Base-by-base conservation (phyloP, 2,888 invertebrate species). In the Rhagonycha lutea region DNA sequence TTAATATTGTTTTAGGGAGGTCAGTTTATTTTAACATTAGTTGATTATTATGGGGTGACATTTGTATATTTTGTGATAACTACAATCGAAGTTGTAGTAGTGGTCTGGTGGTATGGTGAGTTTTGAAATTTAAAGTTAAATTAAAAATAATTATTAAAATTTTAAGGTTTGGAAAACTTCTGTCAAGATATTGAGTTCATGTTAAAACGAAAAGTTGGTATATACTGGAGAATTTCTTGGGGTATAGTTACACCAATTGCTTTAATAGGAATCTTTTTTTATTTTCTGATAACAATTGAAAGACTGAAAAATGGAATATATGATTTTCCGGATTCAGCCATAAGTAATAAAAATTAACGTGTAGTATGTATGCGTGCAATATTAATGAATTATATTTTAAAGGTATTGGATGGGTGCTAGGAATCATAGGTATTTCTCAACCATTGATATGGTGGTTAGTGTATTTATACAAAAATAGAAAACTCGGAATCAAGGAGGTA, bases 171-270 rank as follows among this genome's bases (percentile, higher is more conserved):
- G 28, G 89, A 90, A 78, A 91, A 92, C 73, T 87, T 93, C 71
- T 90, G 92, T 80, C 88, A 89, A 67, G 95, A 95, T 82, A 89
- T 94, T 18, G 94, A 95, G 85, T 95, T 92, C 84, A 95, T 95
- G 95, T 86, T 94, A 82, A 91, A 92, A n/a, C 89, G 88, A 32
- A 91, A 91, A 83, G 90, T 92, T 0, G 90, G 92, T 87, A 80
- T 91, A 29, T 95, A 94, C 85, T 95, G 95, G 95, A 90, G 94
- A 75, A 80, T 93, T 61, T 95, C 94, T 81, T 95, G 95, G 95
- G 90, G 91, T 0, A 68, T 94, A 10, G 85, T 94, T 69, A 94
- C 94, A 0, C 95, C 95, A 0, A 82, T 90, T 0, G 88, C 93
- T 78, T 92, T 95, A 91, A 87, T 91, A 12, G 83, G 90, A 0